These are phyloP conservation scores for Himantopus leucocephalus DNA, from an alignment of 2,113 vertebrate species.

Conservation along the genomic window DNA sequence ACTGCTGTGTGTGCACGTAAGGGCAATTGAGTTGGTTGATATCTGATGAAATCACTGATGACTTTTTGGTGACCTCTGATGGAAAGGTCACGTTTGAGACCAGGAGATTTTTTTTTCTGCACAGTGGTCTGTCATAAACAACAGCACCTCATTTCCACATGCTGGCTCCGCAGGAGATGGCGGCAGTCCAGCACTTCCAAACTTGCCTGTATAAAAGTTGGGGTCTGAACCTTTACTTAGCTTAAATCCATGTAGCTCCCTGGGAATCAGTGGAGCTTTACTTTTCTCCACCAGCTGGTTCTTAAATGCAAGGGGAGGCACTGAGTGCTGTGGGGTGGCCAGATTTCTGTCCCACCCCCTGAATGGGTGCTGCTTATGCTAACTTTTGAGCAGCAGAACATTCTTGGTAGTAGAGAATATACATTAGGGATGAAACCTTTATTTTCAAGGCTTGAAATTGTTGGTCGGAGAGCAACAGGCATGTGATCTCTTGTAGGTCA, in stretches of 20 bases:
- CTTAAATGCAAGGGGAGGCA: background rate
- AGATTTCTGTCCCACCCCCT: background rate
- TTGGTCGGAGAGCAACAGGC: background rate
- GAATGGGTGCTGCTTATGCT: background rate
- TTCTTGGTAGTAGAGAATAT: background rate
- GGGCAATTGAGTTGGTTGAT: conserved; percentile 60
- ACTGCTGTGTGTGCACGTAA: conserved; percentile 51
- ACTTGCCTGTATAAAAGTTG: background rate
- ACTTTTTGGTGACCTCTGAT: conserved; percentile 56
- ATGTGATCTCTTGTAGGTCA: background rate
- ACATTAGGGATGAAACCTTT: background rate
- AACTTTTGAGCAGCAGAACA: background rate
- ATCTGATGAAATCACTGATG: conserved; percentile 64
- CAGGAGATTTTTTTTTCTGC: background rate
- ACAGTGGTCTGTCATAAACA: conserved; percentile 20
- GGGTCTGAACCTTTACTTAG: background rate
- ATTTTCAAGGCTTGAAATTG: background rate
- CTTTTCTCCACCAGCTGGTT: background rate
- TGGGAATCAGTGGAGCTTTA: background rate
- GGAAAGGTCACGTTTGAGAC: conserved; percentile 14
- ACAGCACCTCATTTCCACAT: conserved; percentile 4
- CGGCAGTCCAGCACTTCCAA: background rate
- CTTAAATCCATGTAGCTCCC: background rate
- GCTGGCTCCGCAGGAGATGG: background rate
- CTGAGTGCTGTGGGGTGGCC: background rate